Evolutionary conservation across 53 echinoderm and acorn worm species (phyloP).

Genomic region (Temnopleurus reevesii): DNA sequence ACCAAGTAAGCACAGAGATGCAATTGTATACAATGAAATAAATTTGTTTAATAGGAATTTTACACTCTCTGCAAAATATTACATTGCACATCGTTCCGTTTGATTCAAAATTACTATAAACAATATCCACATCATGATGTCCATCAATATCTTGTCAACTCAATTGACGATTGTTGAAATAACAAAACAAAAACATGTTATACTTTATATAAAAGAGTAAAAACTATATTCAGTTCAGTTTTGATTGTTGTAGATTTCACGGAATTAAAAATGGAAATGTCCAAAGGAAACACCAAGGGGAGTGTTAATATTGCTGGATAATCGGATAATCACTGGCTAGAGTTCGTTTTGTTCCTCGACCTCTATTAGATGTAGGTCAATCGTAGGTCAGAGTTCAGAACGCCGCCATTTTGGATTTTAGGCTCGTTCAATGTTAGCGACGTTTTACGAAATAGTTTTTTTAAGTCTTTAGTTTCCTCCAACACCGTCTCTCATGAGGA

Average conservation of each 20-base stretch:
- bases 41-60: constrained; percentile 46
- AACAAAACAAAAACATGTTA: neutral
- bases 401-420: constrained; percentile 19
- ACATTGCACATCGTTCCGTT: constrained; percentile 11
- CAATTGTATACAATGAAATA: constrained; percentile 38
- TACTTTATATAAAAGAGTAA: neutral
- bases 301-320: neutral
- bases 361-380: neutral
- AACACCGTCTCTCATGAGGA: constrained; percentile 29
- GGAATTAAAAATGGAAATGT: neutral
- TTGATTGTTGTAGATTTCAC: neutral
- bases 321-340: neutral
- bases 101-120: neutral
- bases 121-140: neutral
- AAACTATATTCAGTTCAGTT: neutral
- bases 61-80: constrained; percentile 30
- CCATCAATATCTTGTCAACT: neutral
- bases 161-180: neutral
- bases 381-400: constrained; percentile 1
- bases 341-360: neutral
- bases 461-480: neutral
- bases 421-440: neutral
- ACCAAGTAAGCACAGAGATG: neutral
- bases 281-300: neutral
- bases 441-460: neutral